phyloP scores from a whole-genome alignment of 2,888 invertebrate genomes.

The Habrosyne pyritoides region DNA sequence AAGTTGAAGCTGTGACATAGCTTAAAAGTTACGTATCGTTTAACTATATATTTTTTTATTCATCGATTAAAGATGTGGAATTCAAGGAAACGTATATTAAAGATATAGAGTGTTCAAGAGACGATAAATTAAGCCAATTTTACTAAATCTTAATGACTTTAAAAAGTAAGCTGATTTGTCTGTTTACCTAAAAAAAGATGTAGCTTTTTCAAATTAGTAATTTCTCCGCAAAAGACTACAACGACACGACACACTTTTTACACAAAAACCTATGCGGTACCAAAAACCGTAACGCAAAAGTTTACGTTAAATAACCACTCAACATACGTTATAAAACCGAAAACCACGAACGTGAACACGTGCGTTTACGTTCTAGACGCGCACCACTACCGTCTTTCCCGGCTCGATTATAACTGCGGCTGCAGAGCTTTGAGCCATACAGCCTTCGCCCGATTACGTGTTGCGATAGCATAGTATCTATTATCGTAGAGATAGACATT shows the following conservation, averaged over 20 bases:
- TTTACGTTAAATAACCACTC: not conserved
- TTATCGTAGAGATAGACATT: not conserved
- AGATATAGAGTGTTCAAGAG: too few relatives aligned
- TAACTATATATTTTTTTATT: too few relatives aligned
- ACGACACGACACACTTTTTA: not conserved
- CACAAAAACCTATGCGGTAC: not conserved
- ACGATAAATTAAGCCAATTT: too few relatives aligned
- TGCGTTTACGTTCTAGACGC: conserved; percentile 26
- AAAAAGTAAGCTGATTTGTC: too few relatives aligned
- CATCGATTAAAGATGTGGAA: too few relatives aligned
- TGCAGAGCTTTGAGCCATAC: conserved; percentile 36
- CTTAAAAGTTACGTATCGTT: too few relatives aligned
- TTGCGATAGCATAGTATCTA: conserved; percentile 6
- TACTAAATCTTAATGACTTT: too few relatives aligned
- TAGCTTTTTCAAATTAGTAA: not conserved
- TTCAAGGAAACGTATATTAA: too few relatives aligned
- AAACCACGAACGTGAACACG: conserved; percentile 29
- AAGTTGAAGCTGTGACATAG: too few relatives aligned
- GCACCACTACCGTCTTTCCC: conserved; percentile 28
- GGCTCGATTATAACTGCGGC: conserved; percentile 41
- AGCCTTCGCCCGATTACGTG: conserved; percentile 33
- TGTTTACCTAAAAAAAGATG: too few relatives aligned
- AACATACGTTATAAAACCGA: not conserved
- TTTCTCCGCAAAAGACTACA: not conserved
- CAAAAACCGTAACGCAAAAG: not conserved